Conservation (phyloP, 2,797 vertebrate species). For the Glyptemys insculpta region DNA sequence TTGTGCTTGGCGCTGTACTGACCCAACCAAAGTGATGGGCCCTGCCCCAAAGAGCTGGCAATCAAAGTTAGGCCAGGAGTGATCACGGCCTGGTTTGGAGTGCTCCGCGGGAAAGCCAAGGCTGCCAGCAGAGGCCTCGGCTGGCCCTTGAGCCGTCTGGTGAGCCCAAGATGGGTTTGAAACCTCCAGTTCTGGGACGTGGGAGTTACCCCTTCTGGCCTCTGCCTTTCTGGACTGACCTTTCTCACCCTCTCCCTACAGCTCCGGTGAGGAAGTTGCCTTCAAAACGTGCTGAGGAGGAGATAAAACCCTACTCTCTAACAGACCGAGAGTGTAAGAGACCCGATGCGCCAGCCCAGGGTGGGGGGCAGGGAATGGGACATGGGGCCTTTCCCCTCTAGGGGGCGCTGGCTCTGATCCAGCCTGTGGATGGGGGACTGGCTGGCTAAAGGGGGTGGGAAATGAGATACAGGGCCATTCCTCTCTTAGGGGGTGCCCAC, state of each 20-base stretch:
- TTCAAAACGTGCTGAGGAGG: slow-evolving; percentile 89
- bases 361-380: background rate
- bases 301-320: slow-evolving; percentile 94
- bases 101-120: background rate
- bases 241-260: background rate
- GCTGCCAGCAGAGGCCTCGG: too few species aligned
- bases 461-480: background rate
- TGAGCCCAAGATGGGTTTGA: background rate
- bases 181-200: background rate
- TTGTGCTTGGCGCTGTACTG: too few species aligned
- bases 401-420: background rate
- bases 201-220: background rate
- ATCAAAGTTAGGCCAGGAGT: background rate
- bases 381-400: background rate
- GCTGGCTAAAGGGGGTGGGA: background rate
- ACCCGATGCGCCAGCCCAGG: background rate
- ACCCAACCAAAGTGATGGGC: too few species aligned
- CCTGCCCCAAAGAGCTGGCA: background rate
- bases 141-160: too few species aligned
- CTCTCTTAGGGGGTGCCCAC: background rate
- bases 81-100: background rate
- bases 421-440: background rate
- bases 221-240: background rate
- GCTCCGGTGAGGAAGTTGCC: slow-evolving; percentile 84
- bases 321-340: slow-evolving; percentile 92